Percentiles rank a stretch among this genome's conserved stretches.
Evolutionary conservation across 2,113 vertebrate genomes (phyloP).

Genomic region (Nymphicus hollandicus): DNA sequence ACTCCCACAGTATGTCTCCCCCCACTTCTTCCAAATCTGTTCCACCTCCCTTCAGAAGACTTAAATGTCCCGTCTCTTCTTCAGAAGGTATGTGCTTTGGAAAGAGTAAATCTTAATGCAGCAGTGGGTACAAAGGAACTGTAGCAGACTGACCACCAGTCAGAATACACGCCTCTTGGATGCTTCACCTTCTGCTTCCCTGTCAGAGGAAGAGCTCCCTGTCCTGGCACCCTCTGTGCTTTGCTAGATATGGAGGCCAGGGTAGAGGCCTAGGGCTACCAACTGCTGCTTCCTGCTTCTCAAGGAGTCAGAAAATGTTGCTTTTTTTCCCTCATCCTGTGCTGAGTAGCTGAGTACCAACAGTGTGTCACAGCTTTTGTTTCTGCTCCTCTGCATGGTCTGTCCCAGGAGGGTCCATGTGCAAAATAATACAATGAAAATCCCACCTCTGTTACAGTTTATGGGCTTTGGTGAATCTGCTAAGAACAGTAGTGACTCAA

Average conservation of each 20-base stretch:
- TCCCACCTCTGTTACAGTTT: neutral
- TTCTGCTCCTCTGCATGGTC: neutral
- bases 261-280: neutral
- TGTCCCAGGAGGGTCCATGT: neutral
- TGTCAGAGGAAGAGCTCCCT: neutral
- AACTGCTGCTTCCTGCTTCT: neutral
- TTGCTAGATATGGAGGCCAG: neutral
- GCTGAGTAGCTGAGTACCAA: neutral
- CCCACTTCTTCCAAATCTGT: neutral
- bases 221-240: neutral
- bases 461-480: neutral
- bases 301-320: neutral
- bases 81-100: neutral
- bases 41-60: neutral
- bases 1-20: fast-evolving
- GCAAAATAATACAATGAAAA: neutral
- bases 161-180: neutral
- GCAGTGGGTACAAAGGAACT: neutral
- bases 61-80: neutral
- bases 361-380: neutral
- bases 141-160: fast-evolving
- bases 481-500: neutral
- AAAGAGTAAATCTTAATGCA: neutral
- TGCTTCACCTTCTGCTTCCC: neutral
- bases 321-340: slow-evolving; percentile 28